Conservation (phyloP, 2,113 vertebrate species). For the Leucopsar rothschildi region DNA sequence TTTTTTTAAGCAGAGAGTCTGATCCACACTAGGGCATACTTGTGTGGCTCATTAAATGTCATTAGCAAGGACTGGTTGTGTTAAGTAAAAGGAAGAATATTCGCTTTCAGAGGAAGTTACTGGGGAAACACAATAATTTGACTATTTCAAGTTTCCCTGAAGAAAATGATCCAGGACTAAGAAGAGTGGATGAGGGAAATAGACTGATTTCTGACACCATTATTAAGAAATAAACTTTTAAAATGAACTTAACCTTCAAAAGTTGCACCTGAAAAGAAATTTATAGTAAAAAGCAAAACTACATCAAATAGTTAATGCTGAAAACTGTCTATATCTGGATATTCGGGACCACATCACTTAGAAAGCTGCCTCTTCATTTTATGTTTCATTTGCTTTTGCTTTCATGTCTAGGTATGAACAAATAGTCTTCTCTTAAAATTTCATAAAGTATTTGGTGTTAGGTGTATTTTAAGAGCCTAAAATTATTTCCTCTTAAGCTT, state of each 20-base stretch:
- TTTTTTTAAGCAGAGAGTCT: background rate
- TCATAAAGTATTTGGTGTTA: slow-evolving; percentile 26
- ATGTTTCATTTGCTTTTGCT: slow-evolving; percentile 8
- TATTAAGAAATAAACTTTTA: background rate
- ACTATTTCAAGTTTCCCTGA: background rate
- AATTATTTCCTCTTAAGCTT: slow-evolving; percentile 44
- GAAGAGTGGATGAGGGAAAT: background rate
- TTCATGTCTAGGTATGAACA: slow-evolving; percentile 31
- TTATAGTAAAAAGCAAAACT: background rate
- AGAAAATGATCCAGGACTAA: background rate
- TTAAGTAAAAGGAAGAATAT: slow-evolving; percentile 21
- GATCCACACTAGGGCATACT: background rate
- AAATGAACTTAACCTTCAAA: slow-evolving; percentile 23
- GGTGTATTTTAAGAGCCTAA: slow-evolving; percentile 13
- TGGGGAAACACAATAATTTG: background rate
- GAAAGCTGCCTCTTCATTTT: background rate
- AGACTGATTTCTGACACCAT: background rate
- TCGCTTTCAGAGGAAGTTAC: background rate
- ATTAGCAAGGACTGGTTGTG: background rate
- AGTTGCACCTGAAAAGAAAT: slow-evolving; percentile 28
- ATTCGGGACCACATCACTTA: background rate
- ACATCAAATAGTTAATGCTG: slow-evolving; percentile 29
- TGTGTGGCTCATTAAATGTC: slow-evolving; percentile 2
- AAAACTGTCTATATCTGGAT: background rate
- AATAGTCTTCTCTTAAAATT: slow-evolving; percentile 40